These are phyloP conservation scores for Silvanus unidentatus DNA, from an alignment of 2,888 invertebrate species.

Conservation along the genomic window DNA sequence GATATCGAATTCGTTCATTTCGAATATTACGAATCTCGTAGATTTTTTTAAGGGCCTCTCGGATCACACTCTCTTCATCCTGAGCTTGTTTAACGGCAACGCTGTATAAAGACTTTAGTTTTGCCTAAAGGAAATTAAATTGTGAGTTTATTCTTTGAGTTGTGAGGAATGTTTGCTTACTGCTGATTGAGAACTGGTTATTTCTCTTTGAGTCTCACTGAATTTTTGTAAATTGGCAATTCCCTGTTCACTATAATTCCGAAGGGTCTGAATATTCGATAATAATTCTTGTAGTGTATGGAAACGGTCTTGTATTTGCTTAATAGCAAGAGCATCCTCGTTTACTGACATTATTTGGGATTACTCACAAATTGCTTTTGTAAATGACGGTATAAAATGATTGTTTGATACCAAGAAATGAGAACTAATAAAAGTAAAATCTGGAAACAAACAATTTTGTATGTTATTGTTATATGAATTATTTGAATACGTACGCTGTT, in stretches of 20 bases:
- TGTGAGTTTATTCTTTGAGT: background rate
- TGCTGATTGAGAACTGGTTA: no score
- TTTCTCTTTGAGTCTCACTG: constrained; percentile 42
- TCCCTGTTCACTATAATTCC: constrained; percentile 73
- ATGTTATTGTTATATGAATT: background rate
- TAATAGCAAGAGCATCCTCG: constrained; percentile 66
- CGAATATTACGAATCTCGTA: constrained; percentile 84
- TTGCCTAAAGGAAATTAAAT: constrained; percentile 50
- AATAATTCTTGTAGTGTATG: constrained; percentile 70
- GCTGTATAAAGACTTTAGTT: constrained; percentile 74
- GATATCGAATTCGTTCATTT: constrained; percentile 80
- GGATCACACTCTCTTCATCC: constrained; percentile 75
- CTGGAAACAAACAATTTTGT: constrained; percentile 13
- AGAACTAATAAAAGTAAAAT: constrained; percentile 38
- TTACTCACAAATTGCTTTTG: constrained; percentile 1
- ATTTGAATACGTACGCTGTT: constrained; percentile 30
- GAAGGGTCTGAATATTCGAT: constrained; percentile 75
- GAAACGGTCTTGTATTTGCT: constrained; percentile 66
- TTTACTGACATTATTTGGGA: constrained; percentile 62
- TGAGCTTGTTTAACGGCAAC: constrained; percentile 75
- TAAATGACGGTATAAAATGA: constrained; percentile 10
- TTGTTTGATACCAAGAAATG: constrained; percentile 50
- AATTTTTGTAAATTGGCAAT: constrained; percentile 72
- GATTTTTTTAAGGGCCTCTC: constrained; percentile 78
- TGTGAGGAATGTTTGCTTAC: background rate